Evolutionary conservation across 1,140 invertebrate species (phyloP).

Genomic region (Thaumetopoea pityocampa): DNA sequence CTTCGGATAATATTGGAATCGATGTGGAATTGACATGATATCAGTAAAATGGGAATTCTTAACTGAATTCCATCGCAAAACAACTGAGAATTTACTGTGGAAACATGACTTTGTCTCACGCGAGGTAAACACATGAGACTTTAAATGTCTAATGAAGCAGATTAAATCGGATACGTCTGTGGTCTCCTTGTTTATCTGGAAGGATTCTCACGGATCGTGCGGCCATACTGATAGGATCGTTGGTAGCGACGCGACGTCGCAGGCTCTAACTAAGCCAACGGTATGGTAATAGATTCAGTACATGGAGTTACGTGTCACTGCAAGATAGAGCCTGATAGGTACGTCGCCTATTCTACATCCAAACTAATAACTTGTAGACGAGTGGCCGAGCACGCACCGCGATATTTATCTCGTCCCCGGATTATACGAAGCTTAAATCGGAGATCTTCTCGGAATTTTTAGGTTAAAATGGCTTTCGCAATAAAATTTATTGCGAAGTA

Average conservation of each 20-base stretch:
- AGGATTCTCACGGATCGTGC: constrained; percentile 46
- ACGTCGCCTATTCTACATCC: constrained; percentile 5
- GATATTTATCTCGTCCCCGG: constrained; percentile 53
- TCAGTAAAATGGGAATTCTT: constrained; percentile 21
- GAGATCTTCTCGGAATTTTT: constrained; percentile 66
- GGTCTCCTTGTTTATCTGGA: constrained; percentile 36
- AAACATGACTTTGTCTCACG: constrained; percentile 15
- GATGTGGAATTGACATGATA: constrained; percentile 31
- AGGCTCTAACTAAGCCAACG: constrained; percentile 26
- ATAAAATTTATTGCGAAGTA: constrained; percentile 62
- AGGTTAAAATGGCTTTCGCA: constrained; percentile 49
- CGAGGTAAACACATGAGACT: constrained; percentile 18
- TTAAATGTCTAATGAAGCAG: constrained; percentile 49
- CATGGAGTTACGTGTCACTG: constrained; percentile 27
- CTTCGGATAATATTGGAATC: constrained; percentile 33
- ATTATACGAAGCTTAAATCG: constrained; percentile 65
- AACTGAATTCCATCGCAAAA: constrained; percentile 21
- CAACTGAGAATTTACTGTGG: constrained; percentile 18
- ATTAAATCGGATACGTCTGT: constrained; percentile 45
- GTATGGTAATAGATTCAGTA: constrained; percentile 30
- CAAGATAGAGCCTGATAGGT: constrained; percentile 14
- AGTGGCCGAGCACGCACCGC: constrained; percentile 18
- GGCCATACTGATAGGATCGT: constrained; percentile 30
- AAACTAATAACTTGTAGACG: constrained; percentile 1
- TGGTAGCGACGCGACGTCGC: constrained; percentile 13